phyloP scores from a whole-genome alignment of 2,888 invertebrate species.

The Cheiracanthium punctorium region DNA sequence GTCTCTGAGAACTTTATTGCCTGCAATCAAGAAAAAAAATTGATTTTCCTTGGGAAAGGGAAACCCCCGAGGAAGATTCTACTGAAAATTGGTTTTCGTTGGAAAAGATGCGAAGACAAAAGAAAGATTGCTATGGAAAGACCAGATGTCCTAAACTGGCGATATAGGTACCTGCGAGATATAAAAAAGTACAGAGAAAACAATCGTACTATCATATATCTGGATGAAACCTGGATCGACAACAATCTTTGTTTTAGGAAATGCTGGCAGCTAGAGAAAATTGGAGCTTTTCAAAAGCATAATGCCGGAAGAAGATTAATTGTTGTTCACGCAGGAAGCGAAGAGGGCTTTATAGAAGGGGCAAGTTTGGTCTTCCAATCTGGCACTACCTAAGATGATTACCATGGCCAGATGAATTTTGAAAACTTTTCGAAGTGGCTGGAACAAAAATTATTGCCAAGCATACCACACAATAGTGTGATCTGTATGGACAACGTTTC shows the following conservation, averaged over 20 bases:
- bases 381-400: background rate
- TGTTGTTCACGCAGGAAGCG: background rate
- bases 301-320: background rate
- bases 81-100: background rate
- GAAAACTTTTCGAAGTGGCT: background rate
- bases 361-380: background rate
- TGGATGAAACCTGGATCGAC: background rate
- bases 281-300: no score
- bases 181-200: background rate
- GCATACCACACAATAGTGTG: background rate
- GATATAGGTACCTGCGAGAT: background rate
- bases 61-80: background rate
- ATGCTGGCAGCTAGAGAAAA: no score
- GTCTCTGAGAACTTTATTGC: background rate
- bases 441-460: background rate
- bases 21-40: background rate
- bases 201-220: background rate
- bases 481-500: background rate
- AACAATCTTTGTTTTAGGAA: no score
- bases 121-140: background rate
- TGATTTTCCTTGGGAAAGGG: background rate
- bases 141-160: background rate
- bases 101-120: background rate
- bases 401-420: background rate
- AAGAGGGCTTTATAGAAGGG: background rate